phyloP scores from a whole-genome alignment of 2,888 invertebrate genomes.

The Eutolmus rufibarbis region DNA sequence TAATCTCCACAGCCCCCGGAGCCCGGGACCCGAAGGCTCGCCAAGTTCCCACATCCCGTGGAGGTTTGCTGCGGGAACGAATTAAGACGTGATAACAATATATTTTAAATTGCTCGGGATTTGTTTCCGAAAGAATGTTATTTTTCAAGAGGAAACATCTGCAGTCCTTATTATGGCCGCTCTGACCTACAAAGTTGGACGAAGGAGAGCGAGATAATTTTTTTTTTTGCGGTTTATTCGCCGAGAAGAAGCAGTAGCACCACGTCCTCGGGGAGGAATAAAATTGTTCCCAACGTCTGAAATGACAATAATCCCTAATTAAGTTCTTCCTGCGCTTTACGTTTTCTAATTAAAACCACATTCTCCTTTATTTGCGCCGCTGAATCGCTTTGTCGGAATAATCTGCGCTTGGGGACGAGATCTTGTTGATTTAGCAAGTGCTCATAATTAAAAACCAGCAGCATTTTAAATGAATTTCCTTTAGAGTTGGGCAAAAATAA shows the following conservation, averaged over 20 bases:
- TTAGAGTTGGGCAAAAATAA: neutral
- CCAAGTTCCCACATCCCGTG: neutral
- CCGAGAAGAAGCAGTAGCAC: neutral
- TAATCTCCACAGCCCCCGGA: neutral
- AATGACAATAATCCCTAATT: constrained; percentile 34
- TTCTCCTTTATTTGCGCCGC: constrained; percentile 4
- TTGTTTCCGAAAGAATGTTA: neutral
- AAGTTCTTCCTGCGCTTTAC: constrained; percentile 22
- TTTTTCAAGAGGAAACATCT: neutral
- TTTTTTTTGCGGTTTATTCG: constrained; percentile 1
- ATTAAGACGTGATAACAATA: neutral
- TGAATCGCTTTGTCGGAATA: constrained; percentile 6
- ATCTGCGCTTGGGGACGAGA: neutral
- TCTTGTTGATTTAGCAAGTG: constrained; percentile 32
- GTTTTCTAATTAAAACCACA: constrained; percentile 30
- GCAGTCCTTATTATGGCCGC: neutral
- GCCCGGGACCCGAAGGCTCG: neutral
- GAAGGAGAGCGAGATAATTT: neutral
- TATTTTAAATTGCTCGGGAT: neutral
- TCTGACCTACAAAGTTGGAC: neutral
- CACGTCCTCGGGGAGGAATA: neutral
- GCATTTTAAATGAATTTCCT: constrained; percentile 17
- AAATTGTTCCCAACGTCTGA: constrained; percentile 6
- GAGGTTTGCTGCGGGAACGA: neutral
- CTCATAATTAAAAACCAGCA: constrained; percentile 32